Evolutionary conservation across 2,113 vertebrate species (phyloP).

Genomic region (Cyphomyrus discorhynchus): DNA sequence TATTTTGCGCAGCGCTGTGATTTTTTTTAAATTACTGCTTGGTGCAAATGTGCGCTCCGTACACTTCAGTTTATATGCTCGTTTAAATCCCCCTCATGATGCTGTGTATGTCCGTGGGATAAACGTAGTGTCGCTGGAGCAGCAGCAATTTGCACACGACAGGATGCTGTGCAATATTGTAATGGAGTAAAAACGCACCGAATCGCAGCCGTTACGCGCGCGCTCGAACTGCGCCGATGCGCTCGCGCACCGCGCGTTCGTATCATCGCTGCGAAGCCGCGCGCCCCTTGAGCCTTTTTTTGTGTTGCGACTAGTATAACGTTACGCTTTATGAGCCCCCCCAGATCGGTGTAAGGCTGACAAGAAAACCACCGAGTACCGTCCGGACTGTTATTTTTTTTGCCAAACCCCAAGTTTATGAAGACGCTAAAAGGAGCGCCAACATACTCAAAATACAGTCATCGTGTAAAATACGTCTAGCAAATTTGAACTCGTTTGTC

Average conservation of each 20-base stretch:
- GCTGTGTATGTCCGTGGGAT: neutral
- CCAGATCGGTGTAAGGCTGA: neutral
- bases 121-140: neutral
- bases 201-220: neutral
- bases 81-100: neutral
- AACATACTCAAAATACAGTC: neutral
- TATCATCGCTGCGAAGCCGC: neutral
- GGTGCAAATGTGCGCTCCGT: neutral
- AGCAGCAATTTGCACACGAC: neutral
- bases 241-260: neutral
- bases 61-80: neutral
- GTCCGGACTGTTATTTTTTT: neutral
- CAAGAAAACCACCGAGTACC: neutral
- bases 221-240: neutral
- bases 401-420: neutral
- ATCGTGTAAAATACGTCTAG: neutral
- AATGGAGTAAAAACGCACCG: neutral
- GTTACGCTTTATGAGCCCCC: neutral
- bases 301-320: neutral
- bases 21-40: neutral
- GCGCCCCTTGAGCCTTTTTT: neutral
- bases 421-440: neutral
- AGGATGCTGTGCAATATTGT: neutral
- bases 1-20: neutral
- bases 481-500: neutral